Evolutionary conservation across 2,888 invertebrate genomes (phyloP).

Genomic region (Axea sp.): DNA sequence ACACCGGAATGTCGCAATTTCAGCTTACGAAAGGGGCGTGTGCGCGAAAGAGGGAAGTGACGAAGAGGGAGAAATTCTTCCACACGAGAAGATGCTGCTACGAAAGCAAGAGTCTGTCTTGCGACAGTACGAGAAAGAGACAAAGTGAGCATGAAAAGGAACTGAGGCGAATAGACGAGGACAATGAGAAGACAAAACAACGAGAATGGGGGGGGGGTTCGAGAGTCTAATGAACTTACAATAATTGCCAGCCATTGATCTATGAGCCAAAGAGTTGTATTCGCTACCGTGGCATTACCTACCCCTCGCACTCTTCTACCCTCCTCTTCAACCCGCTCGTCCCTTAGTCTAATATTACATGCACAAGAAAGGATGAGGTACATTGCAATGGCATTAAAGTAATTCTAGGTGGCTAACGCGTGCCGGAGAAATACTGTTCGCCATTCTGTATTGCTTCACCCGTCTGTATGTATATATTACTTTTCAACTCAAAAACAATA

Average conservation of each 20-base stretch:
- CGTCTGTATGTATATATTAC: slow-evolving; percentile 19
- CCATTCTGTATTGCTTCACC: slow-evolving; percentile 64
- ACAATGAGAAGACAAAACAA: slow-evolving; percentile 53
- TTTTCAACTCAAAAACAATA: slow-evolving; percentile 27
- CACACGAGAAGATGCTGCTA: slow-evolving; percentile 69
- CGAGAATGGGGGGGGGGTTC: slow-evolving; percentile 62
- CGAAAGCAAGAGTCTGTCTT: slow-evolving; percentile 63
- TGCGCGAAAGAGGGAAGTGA: slow-evolving; percentile 55
- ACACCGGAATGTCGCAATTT: slow-evolving; percentile 79
- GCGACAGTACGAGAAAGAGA: slow-evolving; percentile 49
- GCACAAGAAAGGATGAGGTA: slow-evolving; percentile 68
- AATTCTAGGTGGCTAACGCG: slow-evolving; percentile 70
- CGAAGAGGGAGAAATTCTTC: slow-evolving; percentile 58
- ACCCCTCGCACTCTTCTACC: slow-evolving; percentile 62
- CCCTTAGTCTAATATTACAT: slow-evolving; percentile 71
- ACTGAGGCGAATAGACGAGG: slow-evolving; percentile 37
- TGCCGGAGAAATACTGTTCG: slow-evolving; percentile 63
- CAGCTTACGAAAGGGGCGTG: slow-evolving; percentile 70
- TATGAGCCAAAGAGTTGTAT: slow-evolving; percentile 77
- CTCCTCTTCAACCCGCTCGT: slow-evolving; percentile 57
- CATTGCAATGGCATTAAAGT: slow-evolving; percentile 74
- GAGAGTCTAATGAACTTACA: slow-evolving; percentile 79
- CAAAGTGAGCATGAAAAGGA: slow-evolving; percentile 51
- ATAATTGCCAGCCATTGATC: slow-evolving; percentile 79
- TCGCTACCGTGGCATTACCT: slow-evolving; percentile 71